phyloP scores from a whole-genome alignment of 2,888 invertebrate genomes.

The Sceliomorpha sp. region DNA sequence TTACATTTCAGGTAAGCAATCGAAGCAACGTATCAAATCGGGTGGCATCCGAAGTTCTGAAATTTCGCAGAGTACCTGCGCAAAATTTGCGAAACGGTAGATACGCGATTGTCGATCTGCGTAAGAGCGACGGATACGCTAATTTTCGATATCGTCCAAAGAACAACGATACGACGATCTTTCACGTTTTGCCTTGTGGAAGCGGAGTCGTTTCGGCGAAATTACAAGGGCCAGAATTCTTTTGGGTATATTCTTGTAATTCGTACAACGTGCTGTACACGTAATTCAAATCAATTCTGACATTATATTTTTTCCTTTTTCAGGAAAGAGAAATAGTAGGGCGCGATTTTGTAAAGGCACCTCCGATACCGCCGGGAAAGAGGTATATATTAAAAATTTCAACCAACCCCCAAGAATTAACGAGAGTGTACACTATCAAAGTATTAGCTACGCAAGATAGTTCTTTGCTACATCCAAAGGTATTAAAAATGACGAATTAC shows the following conservation, averaged over 20 bases:
- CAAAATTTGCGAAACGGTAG: conserved; percentile 69
- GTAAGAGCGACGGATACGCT: conserved; percentile 72
- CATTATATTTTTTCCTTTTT: conserved; percentile 22
- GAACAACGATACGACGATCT: conserved; percentile 72
- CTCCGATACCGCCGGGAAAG: conserved; percentile 72
- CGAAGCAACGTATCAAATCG: conserved; percentile 75
- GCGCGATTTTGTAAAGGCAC: conserved; percentile 70
- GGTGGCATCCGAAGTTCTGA: conserved; percentile 70
- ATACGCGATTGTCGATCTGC: conserved; percentile 69
- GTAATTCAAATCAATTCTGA: background rate
- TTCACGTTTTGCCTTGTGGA: conserved; percentile 75
- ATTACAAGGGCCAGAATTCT: conserved; percentile 70
- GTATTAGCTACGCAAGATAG: conserved; percentile 73
- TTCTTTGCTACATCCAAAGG: conserved; percentile 68
- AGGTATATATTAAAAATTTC: conserved; percentile 75
- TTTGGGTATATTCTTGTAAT: conserved; percentile 66
- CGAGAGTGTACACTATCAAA: conserved; percentile 72
- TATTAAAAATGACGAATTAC: no score
- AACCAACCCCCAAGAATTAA: conserved; percentile 69
- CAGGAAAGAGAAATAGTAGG: conserved; percentile 73
- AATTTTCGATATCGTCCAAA: conserved; percentile 75
- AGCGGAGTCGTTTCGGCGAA: conserved; percentile 73
- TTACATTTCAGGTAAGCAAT: conserved; percentile 69
- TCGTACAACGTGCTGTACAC: no score
- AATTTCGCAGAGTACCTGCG: conserved; percentile 72